A percentile compares a stretch with the other conserved stretches of the same genome.
Evolutionary conservation across 2,888 invertebrate species (phyloP).

Genomic region (Muscina levida): DNA sequence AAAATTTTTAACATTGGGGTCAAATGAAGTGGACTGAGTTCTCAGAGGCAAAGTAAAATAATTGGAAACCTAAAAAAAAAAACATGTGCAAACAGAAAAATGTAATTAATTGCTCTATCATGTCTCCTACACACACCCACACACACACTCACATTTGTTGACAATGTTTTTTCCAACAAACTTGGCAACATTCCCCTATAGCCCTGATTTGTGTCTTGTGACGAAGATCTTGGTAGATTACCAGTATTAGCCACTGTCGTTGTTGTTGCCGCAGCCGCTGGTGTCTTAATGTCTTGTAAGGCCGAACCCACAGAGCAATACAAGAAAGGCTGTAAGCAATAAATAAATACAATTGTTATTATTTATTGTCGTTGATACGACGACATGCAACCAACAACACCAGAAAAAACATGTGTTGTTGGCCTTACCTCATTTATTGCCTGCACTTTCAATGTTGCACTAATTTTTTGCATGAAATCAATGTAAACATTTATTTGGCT

Average conservation of each 20-base stretch:
- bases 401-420: slow-evolving; percentile 39
- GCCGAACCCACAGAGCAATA: slow-evolving; percentile 80
- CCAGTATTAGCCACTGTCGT: slow-evolving; percentile 55
- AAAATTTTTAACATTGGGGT: slow-evolving; percentile 82
- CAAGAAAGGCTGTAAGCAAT: slow-evolving; percentile 76
- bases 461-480: slow-evolving; percentile 82
- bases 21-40: slow-evolving; percentile 78
- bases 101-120: not conserved
- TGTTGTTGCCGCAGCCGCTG: slow-evolving; percentile 9
- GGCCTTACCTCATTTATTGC: slow-evolving; percentile 82
- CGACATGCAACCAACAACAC: too few species aligned
- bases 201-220: slow-evolving; percentile 73
- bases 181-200: slow-evolving; percentile 78
- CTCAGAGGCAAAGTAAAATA: slow-evolving; percentile 80
- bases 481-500: slow-evolving; percentile 83
- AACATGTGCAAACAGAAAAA: not conserved
- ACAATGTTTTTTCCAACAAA: slow-evolving; percentile 78
- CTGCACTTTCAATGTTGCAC: slow-evolving; percentile 82
- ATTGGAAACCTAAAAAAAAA: slow-evolving; percentile 78
- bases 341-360: not conserved
- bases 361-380: not conserved
- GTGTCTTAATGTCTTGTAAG: slow-evolving; percentile 67
- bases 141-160: slow-evolving; percentile 76
- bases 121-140: not conserved
- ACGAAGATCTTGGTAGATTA: slow-evolving; percentile 72